Conservation (phyloP, 2,113 vertebrate genomes). For the Alexandromys fortis region DNA sequence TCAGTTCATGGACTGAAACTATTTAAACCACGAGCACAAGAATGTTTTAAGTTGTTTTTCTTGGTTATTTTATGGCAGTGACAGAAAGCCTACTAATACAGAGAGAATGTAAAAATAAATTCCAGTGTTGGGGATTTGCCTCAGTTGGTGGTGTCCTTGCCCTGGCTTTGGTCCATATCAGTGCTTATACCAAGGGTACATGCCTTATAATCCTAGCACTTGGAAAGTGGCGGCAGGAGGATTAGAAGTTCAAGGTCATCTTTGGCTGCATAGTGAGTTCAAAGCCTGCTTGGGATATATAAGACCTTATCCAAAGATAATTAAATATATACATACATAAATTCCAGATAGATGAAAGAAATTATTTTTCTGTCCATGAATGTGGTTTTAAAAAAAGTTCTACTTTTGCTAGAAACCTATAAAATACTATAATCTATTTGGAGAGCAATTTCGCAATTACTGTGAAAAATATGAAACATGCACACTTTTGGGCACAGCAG, state of each 20-base stretch:
- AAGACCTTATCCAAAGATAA: neutral
- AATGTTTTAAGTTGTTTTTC: neutral
- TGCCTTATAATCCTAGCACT: neutral
- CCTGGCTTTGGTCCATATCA: neutral
- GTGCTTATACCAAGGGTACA: neutral
- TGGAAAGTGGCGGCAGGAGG: neutral
- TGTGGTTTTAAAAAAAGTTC: neutral
- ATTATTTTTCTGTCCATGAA: neutral
- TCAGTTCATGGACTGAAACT: neutral
- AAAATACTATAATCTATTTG: conserved; percentile 18
- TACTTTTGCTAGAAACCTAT: neutral
- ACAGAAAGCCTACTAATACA: neutral
- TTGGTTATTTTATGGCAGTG: neutral
- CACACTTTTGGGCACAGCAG: neutral
- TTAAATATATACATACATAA: neutral
- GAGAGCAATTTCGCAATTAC: neutral
- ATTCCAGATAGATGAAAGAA: conserved; percentile 37
- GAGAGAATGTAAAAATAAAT: neutral
- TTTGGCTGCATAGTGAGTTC: neutral
- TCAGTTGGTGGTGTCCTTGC: neutral
- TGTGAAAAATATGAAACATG: conserved; percentile 47
- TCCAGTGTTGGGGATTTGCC: neutral
- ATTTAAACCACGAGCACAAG: neutral
- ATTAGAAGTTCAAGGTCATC: neutral
- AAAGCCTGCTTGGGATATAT: neutral